Conservation (phyloP, 1,140 invertebrate genomes). For the Drosophila punjabiensis region DNA sequence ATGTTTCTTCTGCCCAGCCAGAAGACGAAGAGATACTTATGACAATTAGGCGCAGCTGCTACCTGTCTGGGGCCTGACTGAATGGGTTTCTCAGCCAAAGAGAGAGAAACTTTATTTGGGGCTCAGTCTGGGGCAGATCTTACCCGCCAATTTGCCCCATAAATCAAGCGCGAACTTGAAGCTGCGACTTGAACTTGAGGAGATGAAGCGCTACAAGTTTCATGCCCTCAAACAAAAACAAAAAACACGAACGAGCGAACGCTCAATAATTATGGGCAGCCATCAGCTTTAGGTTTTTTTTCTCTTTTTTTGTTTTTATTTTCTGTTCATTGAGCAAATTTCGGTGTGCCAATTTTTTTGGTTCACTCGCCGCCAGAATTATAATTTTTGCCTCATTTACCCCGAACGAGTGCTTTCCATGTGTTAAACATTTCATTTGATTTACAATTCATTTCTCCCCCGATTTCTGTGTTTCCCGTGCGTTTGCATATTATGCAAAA, state of each 20-base stretch:
- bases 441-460: conserved; percentile 58
- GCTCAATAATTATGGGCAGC: conserved; percentile 67
- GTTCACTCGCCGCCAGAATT: conserved; percentile 25
- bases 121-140: conserved; percentile 6
- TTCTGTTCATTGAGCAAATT: conserved; percentile 59
- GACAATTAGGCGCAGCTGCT: conserved; percentile 76
- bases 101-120: conserved; percentile 48
- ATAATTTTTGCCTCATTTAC: conserved; percentile 46
- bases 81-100: conserved; percentile 7
- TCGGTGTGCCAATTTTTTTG: conserved; percentile 49
- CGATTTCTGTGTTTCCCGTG: conserved; percentile 12
- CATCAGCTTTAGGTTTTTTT: conserved; percentile 22
- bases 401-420: conserved; percentile 54
- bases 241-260: background rate
- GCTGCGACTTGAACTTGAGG: conserved; percentile 49
- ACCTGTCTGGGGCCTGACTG: conserved; percentile 53
- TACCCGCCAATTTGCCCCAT: conserved; percentile 24
- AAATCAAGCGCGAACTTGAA: conserved; percentile 48
- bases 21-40: conserved; percentile 61
- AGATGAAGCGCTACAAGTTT: conserved; percentile 73
- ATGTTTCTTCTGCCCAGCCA: conserved; percentile 70
- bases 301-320: conserved; percentile 61
- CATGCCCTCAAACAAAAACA: conserved; percentile 36
- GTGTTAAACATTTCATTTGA: conserved; percentile 77
- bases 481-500: conserved; percentile 59